Percentiles rank a stretch among this genome's conserved stretches.
Evolutionary conservation across 2,888 invertebrate species (phyloP).

Genomic region (Noctua fimbriata): DNA sequence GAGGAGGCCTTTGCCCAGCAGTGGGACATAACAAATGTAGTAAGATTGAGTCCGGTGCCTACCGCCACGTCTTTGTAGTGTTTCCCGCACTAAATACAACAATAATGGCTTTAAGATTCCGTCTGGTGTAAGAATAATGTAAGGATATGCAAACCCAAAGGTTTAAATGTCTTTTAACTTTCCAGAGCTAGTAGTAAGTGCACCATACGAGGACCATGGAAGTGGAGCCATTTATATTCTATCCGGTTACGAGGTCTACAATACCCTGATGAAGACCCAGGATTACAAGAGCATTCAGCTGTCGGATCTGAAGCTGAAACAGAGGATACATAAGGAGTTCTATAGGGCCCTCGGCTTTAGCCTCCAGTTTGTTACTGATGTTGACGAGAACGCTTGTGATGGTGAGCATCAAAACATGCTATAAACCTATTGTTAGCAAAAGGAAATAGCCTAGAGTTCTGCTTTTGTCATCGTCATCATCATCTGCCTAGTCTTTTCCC

Average conservation of each 20-base stretch:
- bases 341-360: constrained; percentile 76
- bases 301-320: constrained; percentile 69
- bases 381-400: constrained; percentile 76
- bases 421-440: not conserved
- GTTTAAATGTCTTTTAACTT: constrained; percentile 19
- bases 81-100: too few relatives aligned
- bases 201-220: constrained; percentile 78
- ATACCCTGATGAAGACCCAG: constrained; percentile 43
- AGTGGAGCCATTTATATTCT: constrained; percentile 79
- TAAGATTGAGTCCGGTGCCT: too few relatives aligned
- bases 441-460: not conserved
- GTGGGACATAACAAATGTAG: too few relatives aligned
- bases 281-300: constrained; percentile 57
- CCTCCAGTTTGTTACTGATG: constrained; percentile 74
- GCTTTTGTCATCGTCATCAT: too few relatives aligned
- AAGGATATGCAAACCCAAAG: not conserved
- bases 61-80: too few relatives aligned
- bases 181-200: constrained; percentile 82
- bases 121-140: too few relatives aligned
- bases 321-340: constrained; percentile 68
- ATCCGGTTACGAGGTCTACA: constrained; percentile 75
- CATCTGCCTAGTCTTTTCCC: too few relatives aligned
- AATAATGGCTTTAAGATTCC: too few relatives aligned
- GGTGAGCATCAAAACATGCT: constrained; percentile 67
- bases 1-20: too few relatives aligned